Evolutionary conservation across 2,797 vertebrate genomes (phyloP), one percentile per base, ranked within the genome.

Genomic region (Kryptolebias ocellatus): DNA sequence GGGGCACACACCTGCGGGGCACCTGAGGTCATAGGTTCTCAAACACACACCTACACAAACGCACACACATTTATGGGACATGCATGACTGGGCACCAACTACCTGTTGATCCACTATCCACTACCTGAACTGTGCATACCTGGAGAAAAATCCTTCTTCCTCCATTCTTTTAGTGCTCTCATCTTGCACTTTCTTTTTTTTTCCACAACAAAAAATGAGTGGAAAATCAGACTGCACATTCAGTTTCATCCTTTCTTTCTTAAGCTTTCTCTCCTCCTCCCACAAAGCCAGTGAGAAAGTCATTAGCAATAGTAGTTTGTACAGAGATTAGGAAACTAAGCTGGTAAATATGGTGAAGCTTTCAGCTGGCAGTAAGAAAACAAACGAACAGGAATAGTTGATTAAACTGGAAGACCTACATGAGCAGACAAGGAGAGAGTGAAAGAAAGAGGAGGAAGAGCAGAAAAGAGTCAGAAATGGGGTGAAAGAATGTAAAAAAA

Each of bases 11-110:
- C 89, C 91, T 90, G 90, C 86, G 85, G 87, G 84, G 86, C 79
- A 86, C 89, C 84, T 84, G 84, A 84, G 90, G 85, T 86, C 84
- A 85, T 28, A 4, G 28, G 86, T 80, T 84, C 71, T 60, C 9
- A 17, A 61, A 60, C 49, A 68, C 53, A 69, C 34, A 10, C 15
- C 58, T 0, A 14, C 45, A 14, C 3, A 27, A 31, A 56, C 53
- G 56, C 72, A 50, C 76, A 54, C 61, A 67, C 60, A 70, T 37
- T 15, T 44, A 60, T 67, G 78, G 60, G 79, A 71, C 47, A 78
- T 73, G 89, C 89, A 81, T 90, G 89, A 91, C 88, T 90, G 80
- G 78, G 85, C 79, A 82, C 70, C 86, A 87, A 87, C 81, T 88
- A 90, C 83, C 87, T 88, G 86, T 78, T 85, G 69, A 77, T 79